These are phyloP conservation scores for Drosophila gaucha DNA, from an alignment of 2,888 invertebrate species.

Conservation along the genomic window DNA sequence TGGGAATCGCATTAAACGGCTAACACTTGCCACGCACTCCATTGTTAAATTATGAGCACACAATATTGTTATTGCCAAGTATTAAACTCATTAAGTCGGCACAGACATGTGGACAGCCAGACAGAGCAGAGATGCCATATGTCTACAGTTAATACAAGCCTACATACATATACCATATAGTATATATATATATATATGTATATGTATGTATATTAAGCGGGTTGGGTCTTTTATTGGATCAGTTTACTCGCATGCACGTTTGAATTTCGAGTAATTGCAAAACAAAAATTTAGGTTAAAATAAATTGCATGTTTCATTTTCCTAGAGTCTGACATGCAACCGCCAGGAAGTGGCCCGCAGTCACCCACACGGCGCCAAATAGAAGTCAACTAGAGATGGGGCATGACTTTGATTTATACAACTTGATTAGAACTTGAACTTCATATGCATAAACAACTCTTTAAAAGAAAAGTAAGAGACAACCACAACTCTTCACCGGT, in stretches of 20 bases:
- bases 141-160: not conserved
- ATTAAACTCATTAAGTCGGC: constrained; percentile 47
- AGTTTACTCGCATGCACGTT: constrained; percentile 21
- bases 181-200: constrained; percentile 2
- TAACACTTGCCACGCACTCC: constrained; percentile 18
- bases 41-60: constrained; percentile 30
- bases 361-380: constrained; percentile 23
- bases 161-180: not conserved
- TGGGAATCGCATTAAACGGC: constrained; percentile 26
- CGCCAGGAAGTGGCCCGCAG: constrained; percentile 27
- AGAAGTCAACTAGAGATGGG: constrained; percentile 10
- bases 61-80: constrained; percentile 35
- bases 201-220: not conserved
- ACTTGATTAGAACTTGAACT: not conserved
- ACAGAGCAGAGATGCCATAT: constrained; percentile 1
- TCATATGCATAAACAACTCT: no score
- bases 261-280: constrained; percentile 39
- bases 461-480: no score
- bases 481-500: no score
- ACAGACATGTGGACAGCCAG: constrained; percentile 9
- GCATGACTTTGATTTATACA: not conserved
- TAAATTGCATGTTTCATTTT: constrained; percentile 70
- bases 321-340: constrained; percentile 34
- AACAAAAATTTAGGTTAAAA: constrained; percentile 67
- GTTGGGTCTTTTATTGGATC: constrained; percentile 21